Conservation (phyloP, 2,888 invertebrate species). For the Aspidiotus rigidus region DNA sequence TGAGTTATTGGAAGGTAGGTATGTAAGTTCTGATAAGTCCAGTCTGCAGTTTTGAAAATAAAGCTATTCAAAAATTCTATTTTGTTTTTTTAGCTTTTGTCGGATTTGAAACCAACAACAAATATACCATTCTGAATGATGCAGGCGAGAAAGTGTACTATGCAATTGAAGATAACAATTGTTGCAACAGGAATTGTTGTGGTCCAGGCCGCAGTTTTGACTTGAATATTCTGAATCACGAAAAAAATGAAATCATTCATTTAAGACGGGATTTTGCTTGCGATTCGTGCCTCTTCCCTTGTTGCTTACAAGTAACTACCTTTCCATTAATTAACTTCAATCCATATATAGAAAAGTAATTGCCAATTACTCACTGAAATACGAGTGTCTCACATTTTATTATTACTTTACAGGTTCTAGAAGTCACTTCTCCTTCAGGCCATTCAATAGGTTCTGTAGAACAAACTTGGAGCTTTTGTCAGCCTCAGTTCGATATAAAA, state of each 20-base stretch:
- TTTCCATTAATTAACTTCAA: not conserved
- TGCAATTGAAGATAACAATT: constrained; percentile 74
- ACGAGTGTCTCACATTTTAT: not conserved
- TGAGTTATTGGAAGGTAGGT: not conserved
- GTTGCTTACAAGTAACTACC: constrained; percentile 60
- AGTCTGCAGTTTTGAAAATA: not conserved
- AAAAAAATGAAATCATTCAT: constrained; percentile 74
- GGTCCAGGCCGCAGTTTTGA: constrained; percentile 75
- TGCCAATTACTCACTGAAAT: not conserved
- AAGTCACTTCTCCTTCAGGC: constrained; percentile 65
- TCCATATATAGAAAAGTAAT: not conserved
- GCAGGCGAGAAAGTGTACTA: constrained; percentile 70
- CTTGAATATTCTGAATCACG: constrained; percentile 75
- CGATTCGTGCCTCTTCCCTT: constrained; percentile 74
- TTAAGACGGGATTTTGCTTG: constrained; percentile 72
- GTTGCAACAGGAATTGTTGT: constrained; percentile 73
- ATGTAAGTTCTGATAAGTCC: not conserved
- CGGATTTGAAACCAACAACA: constrained; percentile 82
- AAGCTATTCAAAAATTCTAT: not conserved
- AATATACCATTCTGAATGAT: constrained; percentile 71
- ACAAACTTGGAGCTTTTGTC: constrained; percentile 66
- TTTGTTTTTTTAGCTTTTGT: constrained; percentile 54
- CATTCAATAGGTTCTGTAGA: constrained; percentile 60
- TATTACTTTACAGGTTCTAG: constrained; percentile 54
- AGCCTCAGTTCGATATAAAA: constrained; percentile 63